These are phyloP conservation scores for Delichon dasypus DNA, from an alignment of 2,797 vertebrate species.

Conservation along the genomic window DNA sequence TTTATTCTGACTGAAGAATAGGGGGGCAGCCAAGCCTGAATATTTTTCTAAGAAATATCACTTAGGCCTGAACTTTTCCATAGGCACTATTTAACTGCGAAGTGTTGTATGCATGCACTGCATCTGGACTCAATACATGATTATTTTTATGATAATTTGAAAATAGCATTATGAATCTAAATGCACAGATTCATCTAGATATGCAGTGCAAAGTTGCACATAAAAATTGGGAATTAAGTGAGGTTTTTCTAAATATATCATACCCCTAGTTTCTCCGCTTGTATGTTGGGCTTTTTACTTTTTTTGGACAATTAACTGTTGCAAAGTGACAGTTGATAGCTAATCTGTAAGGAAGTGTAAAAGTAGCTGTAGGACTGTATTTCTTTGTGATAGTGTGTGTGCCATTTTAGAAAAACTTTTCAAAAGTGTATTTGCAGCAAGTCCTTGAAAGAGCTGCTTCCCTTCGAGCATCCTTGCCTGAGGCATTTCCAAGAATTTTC, in stretches of 20 bases:
- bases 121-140: neutral
- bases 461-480: neutral
- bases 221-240: neutral
- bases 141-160: neutral
- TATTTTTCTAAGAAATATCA: neutral
- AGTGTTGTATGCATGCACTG: accelerated
- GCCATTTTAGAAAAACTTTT: neutral
- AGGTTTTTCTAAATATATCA: neutral
- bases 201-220: neutral
- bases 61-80: neutral
- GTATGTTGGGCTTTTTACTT: neutral
- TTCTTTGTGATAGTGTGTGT: neutral
- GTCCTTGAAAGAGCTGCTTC: neutral
- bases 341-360: neutral
- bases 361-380: neutral
- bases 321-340: neutral
- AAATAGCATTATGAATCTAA: neutral
- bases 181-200: neutral
- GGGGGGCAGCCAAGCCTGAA: neutral
- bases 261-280: neutral
- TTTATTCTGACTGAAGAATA: neutral
- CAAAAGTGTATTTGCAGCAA: neutral
- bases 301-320: neutral
- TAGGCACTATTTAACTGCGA: neutral
- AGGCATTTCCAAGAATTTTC: neutral